A percentile compares a stretch with the other conserved stretches of the same genome.
Evolutionary conservation across 2,888 invertebrate genomes (phyloP).

Genomic region (Machimus rusticus): DNA sequence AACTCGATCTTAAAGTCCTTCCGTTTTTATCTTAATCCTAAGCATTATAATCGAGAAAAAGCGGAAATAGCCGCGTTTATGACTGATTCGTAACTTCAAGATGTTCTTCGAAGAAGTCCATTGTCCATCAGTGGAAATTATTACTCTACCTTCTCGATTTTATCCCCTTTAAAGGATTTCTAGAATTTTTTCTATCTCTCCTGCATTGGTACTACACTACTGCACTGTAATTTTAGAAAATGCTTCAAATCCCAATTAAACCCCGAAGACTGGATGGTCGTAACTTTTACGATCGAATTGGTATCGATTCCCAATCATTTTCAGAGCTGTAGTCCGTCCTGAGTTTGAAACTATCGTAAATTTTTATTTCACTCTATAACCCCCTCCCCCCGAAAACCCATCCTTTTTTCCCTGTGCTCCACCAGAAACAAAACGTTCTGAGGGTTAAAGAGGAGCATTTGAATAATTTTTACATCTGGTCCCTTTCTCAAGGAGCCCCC

Average conservation of each 20-base stretch:
- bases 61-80: background rate
- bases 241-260: slow-evolving; percentile 10
- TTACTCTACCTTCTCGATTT: background rate
- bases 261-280: background rate
- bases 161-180: background rate
- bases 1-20: background rate
- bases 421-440: background rate
- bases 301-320: background rate
- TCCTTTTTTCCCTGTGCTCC: background rate
- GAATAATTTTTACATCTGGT: slow-evolving; percentile 14
- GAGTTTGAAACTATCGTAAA: slow-evolving; percentile 9
- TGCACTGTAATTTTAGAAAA: background rate
- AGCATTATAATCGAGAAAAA: background rate
- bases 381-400: background rate
- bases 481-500: background rate
- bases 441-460: background rate
- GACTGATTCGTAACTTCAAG: slow-evolving; percentile 15
- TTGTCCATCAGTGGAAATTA: background rate
- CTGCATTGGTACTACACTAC: background rate
- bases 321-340: background rate
- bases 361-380: background rate
- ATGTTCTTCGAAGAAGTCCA: background rate
- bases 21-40: background rate
- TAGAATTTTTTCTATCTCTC: background rate
- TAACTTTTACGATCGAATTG: slow-evolving; percentile 16